phyloP scores from a whole-genome alignment of 2,113 vertebrate species.

The Dolichotis patagonum region DNA sequence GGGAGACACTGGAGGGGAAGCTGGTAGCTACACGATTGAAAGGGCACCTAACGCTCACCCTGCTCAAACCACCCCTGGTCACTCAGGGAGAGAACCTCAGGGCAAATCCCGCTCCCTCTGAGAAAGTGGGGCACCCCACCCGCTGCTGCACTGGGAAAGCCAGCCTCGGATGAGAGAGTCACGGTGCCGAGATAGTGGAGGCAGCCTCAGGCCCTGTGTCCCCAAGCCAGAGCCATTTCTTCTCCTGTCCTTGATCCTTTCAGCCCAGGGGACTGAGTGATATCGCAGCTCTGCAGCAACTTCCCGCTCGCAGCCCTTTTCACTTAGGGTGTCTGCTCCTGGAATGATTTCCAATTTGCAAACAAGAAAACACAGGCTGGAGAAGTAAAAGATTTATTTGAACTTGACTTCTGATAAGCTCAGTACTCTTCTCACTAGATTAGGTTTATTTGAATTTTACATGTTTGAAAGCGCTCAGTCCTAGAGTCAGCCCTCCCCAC shows the following conservation, averaged over 20 bases:
- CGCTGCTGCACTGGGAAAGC: neutral
- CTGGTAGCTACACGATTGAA: neutral
- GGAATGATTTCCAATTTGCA: slow-evolving; percentile 66
- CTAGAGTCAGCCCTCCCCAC: neutral
- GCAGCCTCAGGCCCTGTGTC: neutral
- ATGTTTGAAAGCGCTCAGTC: neutral
- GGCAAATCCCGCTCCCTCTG: neutral
- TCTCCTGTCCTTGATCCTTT: neutral
- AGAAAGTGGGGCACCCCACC: neutral
- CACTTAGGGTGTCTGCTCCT: neutral
- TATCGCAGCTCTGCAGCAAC: neutral
- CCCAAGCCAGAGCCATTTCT: neutral
- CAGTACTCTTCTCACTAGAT: neutral
- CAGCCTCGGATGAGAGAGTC: fast-evolving
- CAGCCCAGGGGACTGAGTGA: neutral
- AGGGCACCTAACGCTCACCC: too few relatives aligned
- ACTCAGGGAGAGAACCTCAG: neutral
- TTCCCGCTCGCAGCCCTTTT: neutral
- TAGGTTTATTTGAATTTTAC: neutral
- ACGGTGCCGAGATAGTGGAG: neutral
- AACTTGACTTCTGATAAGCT: neutral
- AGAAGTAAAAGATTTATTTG: slow-evolving; percentile 11
- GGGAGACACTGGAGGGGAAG: neutral
- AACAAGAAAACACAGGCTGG: slow-evolving; percentile 58
- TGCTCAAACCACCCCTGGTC: neutral